Percentiles rank a stretch among this genome's conserved stretches.
Evolutionary conservation across 2,113 vertebrate genomes (phyloP).

Genomic region (Aldabrachelys gigantea): DNA sequence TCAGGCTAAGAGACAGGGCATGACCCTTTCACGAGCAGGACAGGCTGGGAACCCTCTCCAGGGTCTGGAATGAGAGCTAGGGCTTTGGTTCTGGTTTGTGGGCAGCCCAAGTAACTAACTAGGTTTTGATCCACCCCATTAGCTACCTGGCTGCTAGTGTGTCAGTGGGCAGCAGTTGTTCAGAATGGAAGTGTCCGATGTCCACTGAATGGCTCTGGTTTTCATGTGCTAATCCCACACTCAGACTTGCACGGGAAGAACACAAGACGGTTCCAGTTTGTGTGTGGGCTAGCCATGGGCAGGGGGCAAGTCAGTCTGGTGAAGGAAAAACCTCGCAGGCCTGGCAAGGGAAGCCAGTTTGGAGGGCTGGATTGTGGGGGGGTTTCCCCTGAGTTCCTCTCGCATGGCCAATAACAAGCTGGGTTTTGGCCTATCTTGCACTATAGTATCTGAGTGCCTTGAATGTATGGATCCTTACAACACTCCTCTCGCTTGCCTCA

Average conservation of each 20-base stretch:
- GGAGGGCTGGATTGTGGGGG: neutral
- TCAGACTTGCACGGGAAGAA: neutral
- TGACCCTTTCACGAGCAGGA: neutral
- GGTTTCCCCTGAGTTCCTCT: neutral
- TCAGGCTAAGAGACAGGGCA: neutral
- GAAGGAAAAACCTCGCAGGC: neutral
- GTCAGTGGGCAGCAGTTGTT: neutral
- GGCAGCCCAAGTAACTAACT: neutral
- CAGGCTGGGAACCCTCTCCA: neutral
- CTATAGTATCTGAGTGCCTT: no score
- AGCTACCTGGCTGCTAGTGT: neutral
- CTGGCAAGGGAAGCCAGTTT: neutral
- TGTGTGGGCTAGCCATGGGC: neutral
- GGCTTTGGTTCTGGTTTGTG: neutral
- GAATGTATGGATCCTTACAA: no score
- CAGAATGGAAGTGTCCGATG: neutral
- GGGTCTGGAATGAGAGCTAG: neutral
- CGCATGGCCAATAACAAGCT: neutral
- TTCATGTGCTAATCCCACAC: neutral
- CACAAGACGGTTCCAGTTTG: neutral
- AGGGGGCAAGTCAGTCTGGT: neutral
- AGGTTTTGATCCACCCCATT: neutral
- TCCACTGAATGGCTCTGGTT: neutral
- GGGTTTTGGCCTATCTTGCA: neutral
- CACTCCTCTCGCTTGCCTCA: rapidly evolving